Evolutionary conservation across 1,140 invertebrate genomes (phyloP).

Genomic region (Acromyrmex heyeri): DNA sequence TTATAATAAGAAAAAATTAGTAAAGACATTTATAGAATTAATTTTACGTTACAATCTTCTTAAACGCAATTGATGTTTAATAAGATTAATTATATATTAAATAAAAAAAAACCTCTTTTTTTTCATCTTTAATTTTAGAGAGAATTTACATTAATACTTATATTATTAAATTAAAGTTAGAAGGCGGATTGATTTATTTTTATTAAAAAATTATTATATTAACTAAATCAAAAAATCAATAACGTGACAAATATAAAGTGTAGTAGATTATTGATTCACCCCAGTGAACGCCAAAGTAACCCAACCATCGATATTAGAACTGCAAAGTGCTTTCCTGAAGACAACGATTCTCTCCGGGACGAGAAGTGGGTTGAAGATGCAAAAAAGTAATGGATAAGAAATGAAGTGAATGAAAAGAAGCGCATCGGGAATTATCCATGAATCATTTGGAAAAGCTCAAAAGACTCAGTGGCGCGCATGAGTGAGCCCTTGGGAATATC

Average conservation of each 20-base stretch:
- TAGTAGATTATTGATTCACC: not conserved
- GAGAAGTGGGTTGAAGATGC: not conserved
- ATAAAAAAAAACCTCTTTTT: not conserved
- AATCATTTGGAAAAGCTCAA: slow-evolving; percentile 82
- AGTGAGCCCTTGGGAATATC: slow-evolving; percentile 81
- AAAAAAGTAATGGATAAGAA: slow-evolving; percentile 24
- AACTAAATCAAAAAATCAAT: not conserved
- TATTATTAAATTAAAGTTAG: no score
- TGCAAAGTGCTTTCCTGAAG: slow-evolving; percentile 3
- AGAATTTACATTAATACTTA: no score
- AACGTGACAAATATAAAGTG: not conserved
- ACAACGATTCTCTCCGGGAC: slow-evolving; percentile 50
- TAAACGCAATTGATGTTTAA: not conserved
- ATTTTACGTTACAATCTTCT: no score
- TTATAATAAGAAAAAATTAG: no score
- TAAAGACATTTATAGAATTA: no score
- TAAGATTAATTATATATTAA: not conserved
- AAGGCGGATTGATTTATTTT: not conserved
- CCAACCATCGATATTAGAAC: not conserved
- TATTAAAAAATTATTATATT: not conserved
- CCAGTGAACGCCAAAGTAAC: not conserved
- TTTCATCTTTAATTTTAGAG: no score
- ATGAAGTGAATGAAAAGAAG: slow-evolving; percentile 70
- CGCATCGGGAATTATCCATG: slow-evolving; percentile 83
- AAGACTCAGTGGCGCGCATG: slow-evolving; percentile 78